Evolutionary conservation across 2,888 invertebrate species (phyloP), one percentile per base, ranked within the genome.

Genomic region (Macrosoma leucophasiata): DNA sequence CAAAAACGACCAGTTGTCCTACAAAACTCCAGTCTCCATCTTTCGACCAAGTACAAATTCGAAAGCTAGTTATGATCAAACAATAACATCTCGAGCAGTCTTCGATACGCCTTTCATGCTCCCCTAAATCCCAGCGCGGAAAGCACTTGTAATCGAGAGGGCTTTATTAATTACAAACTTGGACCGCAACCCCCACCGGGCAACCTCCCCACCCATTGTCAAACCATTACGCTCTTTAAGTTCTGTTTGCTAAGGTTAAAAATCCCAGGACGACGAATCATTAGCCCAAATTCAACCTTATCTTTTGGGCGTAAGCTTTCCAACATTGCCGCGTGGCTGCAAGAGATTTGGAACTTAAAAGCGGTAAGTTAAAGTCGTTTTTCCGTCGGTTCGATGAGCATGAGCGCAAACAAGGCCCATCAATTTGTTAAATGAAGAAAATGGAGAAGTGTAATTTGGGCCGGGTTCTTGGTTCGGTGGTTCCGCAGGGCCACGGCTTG

Each of bases 81-180:
- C n/a, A n/a, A n/a, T n/a, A n/a, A n/a, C n/a, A n/a, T n/a, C n/a
- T n/a, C n/a, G n/a, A n/a, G 24, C 30, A 23, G 17, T 10, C 37
- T 36, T 34, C 18, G 34, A 43, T 41, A 38, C 48, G 38, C 33
- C n/a, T 31, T 18, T 31, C 43, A 35, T 33, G 28, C 39, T 33
- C 48, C 52, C 57, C 62, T 56, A 55, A 55, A 67, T 62, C 60
- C 70, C 71, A 49, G 55, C 49, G 76, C 62, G 76, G 77, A 78
- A 78, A 72, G 75, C 71, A 72, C 79, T 78, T 78, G 84, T 81
- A 82, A 84, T 77, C 75, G 81, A 82, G 81, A 79, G 70, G 73
- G 70, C 72, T 79, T 82, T 82, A 82, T 84, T 82, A 82, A 82
- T 84, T 84, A 84, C 79, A 74, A 82, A 81, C 81, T 82, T 74